Base-by-base conservation (phyloP, 2,888 invertebrate genomes). In the Matsumyia berberina region DNA sequence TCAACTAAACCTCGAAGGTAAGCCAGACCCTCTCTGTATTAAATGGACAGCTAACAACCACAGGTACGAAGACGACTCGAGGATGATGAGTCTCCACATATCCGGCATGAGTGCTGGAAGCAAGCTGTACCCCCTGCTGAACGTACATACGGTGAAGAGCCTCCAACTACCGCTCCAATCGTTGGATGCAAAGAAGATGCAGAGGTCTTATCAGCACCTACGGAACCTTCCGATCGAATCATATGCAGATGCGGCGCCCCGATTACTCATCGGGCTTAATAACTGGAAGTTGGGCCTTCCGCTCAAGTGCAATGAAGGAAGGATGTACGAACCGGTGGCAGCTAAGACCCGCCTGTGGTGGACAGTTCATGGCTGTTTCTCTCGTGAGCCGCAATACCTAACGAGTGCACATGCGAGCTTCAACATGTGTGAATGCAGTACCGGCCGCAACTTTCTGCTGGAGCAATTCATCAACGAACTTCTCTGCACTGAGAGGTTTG, bases 61-160 rank as follows among this genome's bases (percentile, higher is more conserved):
- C 6, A 29, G 62, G 9, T 62, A 44, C 17, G 44, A 62, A 15
- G n/a, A 31, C 7, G 44, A 44, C 31, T 62, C 46, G n/a, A n/a
- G n/a, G n/a, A n/a, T n/a, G n/a, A n/a, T n/a, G n/a, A n/a, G n/a
- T n/a, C n/a, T n/a, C n/a, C n/a, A n/a, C n/a, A n/a, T n/a, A n/a
- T n/a, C n/a, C n/a, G n/a, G n/a, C n/a, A n/a, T n/a, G n/a, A n/a
- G n/a, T n/a, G n/a, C n/a, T n/a, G n/a, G n/a, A n/a, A n/a, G n/a
- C n/a, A n/a, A n/a, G n/a, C n/a, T n/a, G n/a, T n/a, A n/a, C n/a
- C n/a, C n/a, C n/a, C n/a, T n/a, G n/a, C n/a, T n/a, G n/a, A n/a
- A n/a, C n/a, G n/a, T n/a, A n/a, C n/a, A n/a, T n/a, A n/a, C n/a
- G n/a, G n/a, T n/a, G n/a, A n/a, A n/a, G n/a, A n/a, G n/a, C n/a